Evolutionary conservation across 2,888 invertebrate species (phyloP).

Genomic region (Melangyna quadrimaculata): DNA sequence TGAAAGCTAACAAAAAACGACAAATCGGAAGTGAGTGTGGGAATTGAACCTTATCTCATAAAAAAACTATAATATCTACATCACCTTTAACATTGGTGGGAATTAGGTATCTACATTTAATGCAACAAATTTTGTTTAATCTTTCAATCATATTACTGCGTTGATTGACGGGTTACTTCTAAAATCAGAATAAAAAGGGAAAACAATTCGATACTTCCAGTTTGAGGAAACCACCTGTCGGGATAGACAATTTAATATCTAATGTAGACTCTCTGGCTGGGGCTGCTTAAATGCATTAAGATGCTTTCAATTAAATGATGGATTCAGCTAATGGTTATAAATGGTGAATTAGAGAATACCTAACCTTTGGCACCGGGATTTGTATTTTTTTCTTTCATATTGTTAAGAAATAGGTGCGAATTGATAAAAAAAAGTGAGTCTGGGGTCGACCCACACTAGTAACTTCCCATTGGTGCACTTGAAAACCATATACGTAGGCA

Average conservation of each 20-base stretch:
- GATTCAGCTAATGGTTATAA: background rate
- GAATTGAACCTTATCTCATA: background rate
- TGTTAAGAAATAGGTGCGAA: background rate
- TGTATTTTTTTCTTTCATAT: background rate
- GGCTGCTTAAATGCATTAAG: background rate
- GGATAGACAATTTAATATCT: background rate
- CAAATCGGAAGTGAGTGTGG: background rate
- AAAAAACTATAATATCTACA: background rate
- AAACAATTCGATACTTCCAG: background rate
- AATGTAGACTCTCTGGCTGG: background rate
- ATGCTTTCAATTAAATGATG: background rate
- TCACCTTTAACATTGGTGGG: background rate
- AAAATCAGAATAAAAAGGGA: background rate
- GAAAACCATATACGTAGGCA: no score
- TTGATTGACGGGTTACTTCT: background rate
- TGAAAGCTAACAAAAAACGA: background rate
- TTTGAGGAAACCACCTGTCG: background rate
- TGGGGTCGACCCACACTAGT: no score
- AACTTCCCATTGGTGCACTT: no score
- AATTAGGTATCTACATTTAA: background rate
- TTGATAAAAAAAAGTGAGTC: no score
- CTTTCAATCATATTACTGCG: background rate
- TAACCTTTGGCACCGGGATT: background rate
- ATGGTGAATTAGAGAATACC: no score
- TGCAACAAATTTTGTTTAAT: background rate